These are phyloP conservation scores for Shinisaurus crocodilurus DNA, from an alignment of 2,113 vertebrate species.

Conservation along the genomic window DNA sequence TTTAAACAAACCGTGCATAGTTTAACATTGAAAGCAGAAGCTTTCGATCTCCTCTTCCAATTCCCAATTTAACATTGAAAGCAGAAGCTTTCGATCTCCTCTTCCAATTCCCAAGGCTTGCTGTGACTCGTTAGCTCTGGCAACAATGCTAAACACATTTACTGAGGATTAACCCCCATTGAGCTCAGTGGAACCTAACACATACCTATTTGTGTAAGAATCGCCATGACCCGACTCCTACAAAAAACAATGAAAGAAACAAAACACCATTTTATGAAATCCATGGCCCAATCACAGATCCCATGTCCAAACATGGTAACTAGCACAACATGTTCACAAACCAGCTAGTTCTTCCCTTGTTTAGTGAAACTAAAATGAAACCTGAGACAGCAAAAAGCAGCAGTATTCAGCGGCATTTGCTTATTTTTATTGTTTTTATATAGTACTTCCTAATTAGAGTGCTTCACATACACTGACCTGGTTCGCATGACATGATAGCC, in stretches of 20 bases:
- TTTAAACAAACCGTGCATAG: not conserved
- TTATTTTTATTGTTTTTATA: not conserved
- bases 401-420: constrained; percentile 14
- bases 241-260: constrained; percentile 49
- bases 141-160: not conserved
- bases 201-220: constrained; percentile 69
- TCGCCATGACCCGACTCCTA: constrained; percentile 73
- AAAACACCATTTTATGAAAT: not conserved
- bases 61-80: too few relatives aligned
- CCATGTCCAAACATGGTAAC: not conserved
- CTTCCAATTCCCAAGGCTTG: not conserved
- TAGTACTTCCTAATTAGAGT: not conserved
- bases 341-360: not conserved
- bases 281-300: not conserved
- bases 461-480: not conserved
- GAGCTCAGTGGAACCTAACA: constrained; percentile 27
- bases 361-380: not conserved
- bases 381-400: not conserved
- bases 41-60: not conserved
- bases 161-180: not conserved
- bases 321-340: not conserved
- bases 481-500: not conserved
- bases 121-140: too few relatives aligned
- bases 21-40: not conserved
- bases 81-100: not conserved